These are phyloP conservation scores for Podilymbus podiceps DNA, from an alignment of 2,113 vertebrate species.

Conservation along the genomic window DNA sequence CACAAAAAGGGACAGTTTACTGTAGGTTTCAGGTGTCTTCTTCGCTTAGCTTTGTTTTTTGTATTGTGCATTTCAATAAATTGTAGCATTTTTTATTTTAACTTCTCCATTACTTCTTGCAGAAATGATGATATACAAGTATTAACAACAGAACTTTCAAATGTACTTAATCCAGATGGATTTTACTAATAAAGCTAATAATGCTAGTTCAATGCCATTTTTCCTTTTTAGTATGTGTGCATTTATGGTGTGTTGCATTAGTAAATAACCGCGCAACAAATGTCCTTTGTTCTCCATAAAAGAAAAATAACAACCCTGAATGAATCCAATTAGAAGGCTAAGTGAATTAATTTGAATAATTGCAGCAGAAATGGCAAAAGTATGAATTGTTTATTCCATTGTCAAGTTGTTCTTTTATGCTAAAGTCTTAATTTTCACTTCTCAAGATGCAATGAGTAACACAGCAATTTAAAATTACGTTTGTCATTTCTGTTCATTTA, in stretches of 20 bases:
- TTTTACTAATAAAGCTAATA: neutral
- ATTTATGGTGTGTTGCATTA: neutral
- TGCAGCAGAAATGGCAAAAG: neutral
- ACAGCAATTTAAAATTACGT: neutral
- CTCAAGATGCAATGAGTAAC: neutral
- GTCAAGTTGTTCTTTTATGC: neutral
- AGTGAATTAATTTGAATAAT: constrained; percentile 3
- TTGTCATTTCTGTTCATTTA: constrained; percentile 8
- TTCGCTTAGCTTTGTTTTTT: neutral
- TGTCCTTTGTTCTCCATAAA: neutral
- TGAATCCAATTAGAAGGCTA: constrained; percentile 18
- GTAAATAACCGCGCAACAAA: constrained; percentile 1
- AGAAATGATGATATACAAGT: neutral
- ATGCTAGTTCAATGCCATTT: neutral
- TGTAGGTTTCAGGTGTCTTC: neutral
- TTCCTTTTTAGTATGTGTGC: neutral
- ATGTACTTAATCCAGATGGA: neutral
- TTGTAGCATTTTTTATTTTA: neutral
- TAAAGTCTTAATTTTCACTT: neutral
- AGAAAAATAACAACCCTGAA: neutral
- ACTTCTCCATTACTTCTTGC: neutral
- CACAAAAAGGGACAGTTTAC: neutral
- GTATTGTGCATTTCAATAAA: neutral
- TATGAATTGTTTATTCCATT: neutral
- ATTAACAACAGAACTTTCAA: neutral